Evolutionary conservation across 2,888 invertebrate genomes (phyloP), one percentile per base, ranked within the genome.

Genomic region (Odontomyia ornata): DNA sequence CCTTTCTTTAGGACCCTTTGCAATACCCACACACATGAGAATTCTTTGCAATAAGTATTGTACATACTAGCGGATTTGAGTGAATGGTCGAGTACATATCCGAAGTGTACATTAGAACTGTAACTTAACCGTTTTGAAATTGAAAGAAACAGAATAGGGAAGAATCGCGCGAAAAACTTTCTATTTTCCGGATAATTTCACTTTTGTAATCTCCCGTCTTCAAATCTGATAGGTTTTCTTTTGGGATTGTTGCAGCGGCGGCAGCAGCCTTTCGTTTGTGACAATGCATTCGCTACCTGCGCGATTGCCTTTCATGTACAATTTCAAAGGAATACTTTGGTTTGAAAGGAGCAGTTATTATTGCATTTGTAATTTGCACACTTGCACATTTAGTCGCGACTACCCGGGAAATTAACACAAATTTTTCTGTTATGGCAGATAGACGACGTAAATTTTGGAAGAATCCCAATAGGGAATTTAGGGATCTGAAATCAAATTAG

Each of bases 101-200:
- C 3, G 36, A 36, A 36, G n/a, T n/a, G n/a, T 52, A 15, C 52
- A 52, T 52, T n/a, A 13, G 13, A 25, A 60, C 21, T 60, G 25
- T 18, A 18, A 60, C 25, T n/a, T 23, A 18, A 60, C 25, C 57
- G 64, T 18, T 36, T 18, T 11, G 36, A 36, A 64, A 64, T 28
- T 25, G 4, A 5, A 18, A 64, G 28, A 3, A 62, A 25, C 62
- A 36, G 18, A 36, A n/a, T n/a, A n/a, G n/a, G n/a, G n/a, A n/a
- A 18, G 28, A 28, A 65, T 65, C 65, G 65, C 65, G 65, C 36
- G 65, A 65, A 65, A 65, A 27, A 36, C 65, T 65, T 65, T 65
- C 65, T 65, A 36, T 36, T 65, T 65, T 65, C 65, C 65, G 36
- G 65, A 65, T 65, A 65, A 65, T 65, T 65, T 65, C 65, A 65